These are phyloP conservation scores for Psittacula derbiana DNA, from an alignment of 2,797 vertebrate genomes.

Conservation along the genomic window DNA sequence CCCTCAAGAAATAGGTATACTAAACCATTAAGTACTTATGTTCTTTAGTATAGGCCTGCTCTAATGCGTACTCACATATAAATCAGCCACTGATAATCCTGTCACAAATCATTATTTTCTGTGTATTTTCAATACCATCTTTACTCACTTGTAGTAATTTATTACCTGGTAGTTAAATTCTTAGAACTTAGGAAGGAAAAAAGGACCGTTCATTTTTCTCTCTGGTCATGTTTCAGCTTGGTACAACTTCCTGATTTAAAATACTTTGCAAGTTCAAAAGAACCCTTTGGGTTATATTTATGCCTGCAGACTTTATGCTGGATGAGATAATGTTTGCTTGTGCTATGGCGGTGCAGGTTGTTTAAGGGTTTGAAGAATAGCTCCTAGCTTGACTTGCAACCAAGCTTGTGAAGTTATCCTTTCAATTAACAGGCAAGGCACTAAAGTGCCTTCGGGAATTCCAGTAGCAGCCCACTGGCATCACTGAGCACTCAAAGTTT, in stretches of 20 bases:
- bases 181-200: neutral
- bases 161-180: neutral
- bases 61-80: neutral
- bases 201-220: neutral
- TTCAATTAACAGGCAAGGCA: neutral
- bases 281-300: neutral
- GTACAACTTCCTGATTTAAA: neutral
- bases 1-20: neutral
- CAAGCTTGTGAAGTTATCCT: neutral
- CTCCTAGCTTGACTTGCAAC: neutral
- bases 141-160: neutral
- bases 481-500: neutral
- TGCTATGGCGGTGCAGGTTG: neutral
- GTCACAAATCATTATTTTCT: neutral
- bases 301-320: neutral
- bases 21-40: neutral
- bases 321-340: neutral
- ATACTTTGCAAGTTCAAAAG: neutral
- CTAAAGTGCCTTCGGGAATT: neutral
- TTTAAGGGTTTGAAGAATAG: neutral
- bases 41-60: neutral
- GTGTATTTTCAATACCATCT: neutral
- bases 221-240: neutral
- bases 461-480: neutral
- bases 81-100: neutral